Evolutionary conservation across 2,797 vertebrate species (phyloP), one percentile per base, ranked within the genome.

Genomic region (Squalus acanthias): DNA sequence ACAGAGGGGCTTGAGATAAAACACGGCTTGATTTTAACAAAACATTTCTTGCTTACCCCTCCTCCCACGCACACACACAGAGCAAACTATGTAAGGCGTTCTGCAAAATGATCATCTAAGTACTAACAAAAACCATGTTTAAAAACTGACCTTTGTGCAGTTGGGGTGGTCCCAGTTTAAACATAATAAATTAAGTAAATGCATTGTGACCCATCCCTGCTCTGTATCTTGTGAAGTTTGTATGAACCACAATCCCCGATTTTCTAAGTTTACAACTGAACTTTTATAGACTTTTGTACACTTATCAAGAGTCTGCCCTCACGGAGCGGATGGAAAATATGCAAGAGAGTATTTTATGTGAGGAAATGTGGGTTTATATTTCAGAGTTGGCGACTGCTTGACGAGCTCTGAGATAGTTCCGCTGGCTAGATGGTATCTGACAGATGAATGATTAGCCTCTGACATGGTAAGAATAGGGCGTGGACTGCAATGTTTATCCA

Each of bases 141-240:
- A 91, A 91, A 85, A 91, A 91, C 12, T n/a, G 53, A 63, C 88
- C 88, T 91, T 65, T 91, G 57, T n/a, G 33, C 29, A 91, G 53
- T 91, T 63, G 33, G 12, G 15, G 13, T 91, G 57, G 60, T n/a
- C 60, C 57, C 57, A 63, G 60, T 63, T 91, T 91, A 91, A 91
- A 91, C 88, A 63, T 4, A 91, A 65, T 33, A 91, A n/a, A 63
- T 91, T 39, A 91, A 63, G 13, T 26, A 53, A 9, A 53, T 88
- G 3, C 29, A 65, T 91, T 63, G 88, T 91, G 57, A 60, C 12
- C 13, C 10, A 7, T 63, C 29, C 33, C 53, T 91, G 57, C 29
- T 33, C 57, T n/a, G 8, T 88, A 88, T 63, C 33, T 33, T 15
- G 29, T n/a, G 33, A 91, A 63, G 33, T 91, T 39, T n/a, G 5